phyloP scores from a whole-genome alignment of 2,888 invertebrate genomes.

The Chrysopilus asiliformis region DNA sequence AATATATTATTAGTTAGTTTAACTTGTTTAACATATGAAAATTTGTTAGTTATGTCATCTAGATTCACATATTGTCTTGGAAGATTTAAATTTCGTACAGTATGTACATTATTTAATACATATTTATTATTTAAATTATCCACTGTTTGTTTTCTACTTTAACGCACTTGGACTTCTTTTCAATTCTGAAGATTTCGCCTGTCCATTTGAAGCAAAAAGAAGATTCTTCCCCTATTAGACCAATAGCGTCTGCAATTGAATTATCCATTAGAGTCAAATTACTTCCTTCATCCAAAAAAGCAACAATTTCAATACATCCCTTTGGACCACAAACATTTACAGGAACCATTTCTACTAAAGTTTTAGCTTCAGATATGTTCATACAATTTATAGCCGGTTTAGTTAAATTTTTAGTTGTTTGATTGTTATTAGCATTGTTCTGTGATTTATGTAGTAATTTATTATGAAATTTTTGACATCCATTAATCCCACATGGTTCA shows the following conservation, averaged over 20 bases:
- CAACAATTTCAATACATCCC: not conserved
- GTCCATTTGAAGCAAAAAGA: not conserved
- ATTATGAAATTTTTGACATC: slow-evolving; percentile 1
- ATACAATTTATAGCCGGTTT: not conserved
- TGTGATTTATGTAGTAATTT: not conserved
- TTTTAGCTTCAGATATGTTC: too few species aligned
- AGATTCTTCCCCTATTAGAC: not conserved
- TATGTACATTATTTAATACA: not conserved
- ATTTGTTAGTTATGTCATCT: not conserved
- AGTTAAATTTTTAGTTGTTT: not conserved
- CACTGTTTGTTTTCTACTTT: not conserved
- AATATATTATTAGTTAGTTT: not conserved
- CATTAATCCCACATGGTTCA: not conserved
- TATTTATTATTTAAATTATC: not conserved
- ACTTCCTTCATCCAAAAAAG: slow-evolving; percentile 1
- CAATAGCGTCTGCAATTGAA: not conserved
- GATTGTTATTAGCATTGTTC: not conserved
- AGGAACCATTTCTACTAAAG: not conserved
- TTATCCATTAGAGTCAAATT: not conserved
- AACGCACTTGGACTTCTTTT: not conserved
- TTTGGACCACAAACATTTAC: not conserved
- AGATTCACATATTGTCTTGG: not conserved
- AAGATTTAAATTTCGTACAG: not conserved
- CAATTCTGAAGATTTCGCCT: not conserved
- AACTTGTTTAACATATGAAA: not conserved